Evolutionary conservation across 2,888 invertebrate species (phyloP).

Genomic region (Drosophila yooni): DNA sequence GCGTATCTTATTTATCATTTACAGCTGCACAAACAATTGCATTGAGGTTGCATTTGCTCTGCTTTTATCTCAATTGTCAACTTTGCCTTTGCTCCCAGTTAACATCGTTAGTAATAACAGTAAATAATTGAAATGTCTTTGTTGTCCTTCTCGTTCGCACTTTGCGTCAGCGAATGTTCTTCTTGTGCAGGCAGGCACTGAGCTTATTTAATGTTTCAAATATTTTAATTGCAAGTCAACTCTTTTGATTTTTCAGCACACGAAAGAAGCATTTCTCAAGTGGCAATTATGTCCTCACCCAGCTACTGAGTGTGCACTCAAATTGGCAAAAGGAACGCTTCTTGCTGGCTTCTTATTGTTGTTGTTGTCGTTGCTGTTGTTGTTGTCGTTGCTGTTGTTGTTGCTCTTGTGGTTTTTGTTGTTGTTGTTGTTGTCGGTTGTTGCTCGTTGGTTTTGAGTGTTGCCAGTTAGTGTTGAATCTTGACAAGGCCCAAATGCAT

Average conservation of each 20-base stretch:
- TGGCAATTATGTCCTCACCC: constrained; percentile 72
- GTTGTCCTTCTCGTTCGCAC: background rate
- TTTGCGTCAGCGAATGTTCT: background rate
- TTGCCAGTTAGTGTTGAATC: constrained; percentile 55
- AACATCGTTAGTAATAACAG: constrained; percentile 25
- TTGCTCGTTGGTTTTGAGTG: constrained; percentile 19
- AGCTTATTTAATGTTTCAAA: constrained; percentile 50
- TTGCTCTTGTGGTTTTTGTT: background rate
- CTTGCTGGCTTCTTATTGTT: constrained; percentile 7
- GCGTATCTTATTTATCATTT: constrained; percentile 7
- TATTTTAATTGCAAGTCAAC: constrained; percentile 71
- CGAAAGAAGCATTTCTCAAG: constrained; percentile 64
- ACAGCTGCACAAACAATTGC: constrained; percentile 15
- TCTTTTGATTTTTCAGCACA: constrained; percentile 61
- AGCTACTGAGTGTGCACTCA: constrained; percentile 53
- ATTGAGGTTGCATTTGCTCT: background rate
- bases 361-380: constrained; percentile 1
- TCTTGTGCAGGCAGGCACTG: background rate
- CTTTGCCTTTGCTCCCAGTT: constrained; percentile 28
- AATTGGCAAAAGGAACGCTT: constrained; percentile 51
- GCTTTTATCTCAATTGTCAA: constrained; percentile 17
- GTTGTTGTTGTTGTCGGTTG: constrained; percentile 18
- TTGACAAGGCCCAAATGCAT: constrained; percentile 77
- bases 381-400: constrained; percentile 8
- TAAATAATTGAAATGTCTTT: constrained; percentile 41